Evolutionary conservation across 2,797 vertebrate species (phyloP).

Genomic region (Hylomyscus alleni): DNA sequence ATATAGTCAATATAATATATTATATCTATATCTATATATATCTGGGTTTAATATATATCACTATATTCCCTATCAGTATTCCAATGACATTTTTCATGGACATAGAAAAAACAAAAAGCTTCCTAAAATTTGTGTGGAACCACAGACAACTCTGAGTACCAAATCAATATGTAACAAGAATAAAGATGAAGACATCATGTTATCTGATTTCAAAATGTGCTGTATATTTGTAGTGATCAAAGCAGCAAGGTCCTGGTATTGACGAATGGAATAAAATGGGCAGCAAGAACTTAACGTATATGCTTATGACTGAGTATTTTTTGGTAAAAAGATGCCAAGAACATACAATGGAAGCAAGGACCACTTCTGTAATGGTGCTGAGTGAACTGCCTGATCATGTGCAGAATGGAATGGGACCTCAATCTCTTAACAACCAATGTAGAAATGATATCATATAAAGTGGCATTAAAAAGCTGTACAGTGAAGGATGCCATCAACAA

Average conservation of each 20-base stretch:
- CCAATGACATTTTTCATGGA: not conserved
- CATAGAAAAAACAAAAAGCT: not conserved
- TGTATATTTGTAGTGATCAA: not conserved
- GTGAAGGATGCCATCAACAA: not conserved
- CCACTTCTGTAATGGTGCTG: not conserved
- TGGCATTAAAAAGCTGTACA: not conserved
- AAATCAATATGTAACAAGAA: not conserved
- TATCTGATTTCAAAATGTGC: not conserved
- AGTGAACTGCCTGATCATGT: not conserved
- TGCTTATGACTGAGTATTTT: not conserved
- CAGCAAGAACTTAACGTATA: not conserved
- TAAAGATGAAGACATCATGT: not conserved
- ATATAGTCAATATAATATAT: too few species aligned
- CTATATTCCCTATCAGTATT: not conserved
- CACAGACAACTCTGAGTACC: not conserved
- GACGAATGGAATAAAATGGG: not conserved
- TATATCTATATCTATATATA: not conserved
- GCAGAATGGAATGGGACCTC: not conserved
- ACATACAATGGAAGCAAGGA: not conserved
- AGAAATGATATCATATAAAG: not conserved
- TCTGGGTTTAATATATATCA: not conserved
- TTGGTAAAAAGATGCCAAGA: constrained; percentile 2
- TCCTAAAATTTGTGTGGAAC: not conserved
- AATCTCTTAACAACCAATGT: not conserved
- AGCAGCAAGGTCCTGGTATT: not conserved